Percentiles rank a stretch among this genome's conserved stretches.
Evolutionary conservation across 2,797 vertebrate species (phyloP).

Genomic region (Manis pentadactyla): DNA sequence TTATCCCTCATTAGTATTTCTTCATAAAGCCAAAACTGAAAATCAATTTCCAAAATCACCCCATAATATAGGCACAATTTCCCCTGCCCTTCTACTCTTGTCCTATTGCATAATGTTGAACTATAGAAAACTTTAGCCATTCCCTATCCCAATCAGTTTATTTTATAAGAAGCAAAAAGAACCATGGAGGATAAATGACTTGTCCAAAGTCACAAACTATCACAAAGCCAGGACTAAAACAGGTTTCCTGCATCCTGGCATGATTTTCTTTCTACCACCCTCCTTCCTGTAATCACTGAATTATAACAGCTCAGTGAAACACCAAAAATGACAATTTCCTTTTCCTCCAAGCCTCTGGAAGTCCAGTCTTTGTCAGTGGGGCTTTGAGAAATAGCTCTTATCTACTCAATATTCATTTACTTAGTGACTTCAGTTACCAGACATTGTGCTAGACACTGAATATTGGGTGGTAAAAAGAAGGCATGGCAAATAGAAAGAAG

Average conservation of each 20-base stretch:
- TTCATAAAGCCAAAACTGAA: constrained; percentile 37
- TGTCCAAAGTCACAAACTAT: not conserved
- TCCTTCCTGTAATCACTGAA: not conserved
- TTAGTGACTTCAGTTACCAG: not conserved
- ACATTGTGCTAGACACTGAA: not conserved
- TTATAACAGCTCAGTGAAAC: not conserved
- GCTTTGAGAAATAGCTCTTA: not conserved
- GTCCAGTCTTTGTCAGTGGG: not conserved
- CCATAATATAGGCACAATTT: not conserved
- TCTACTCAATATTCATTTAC: not conserved
- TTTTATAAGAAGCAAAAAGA: not conserved
- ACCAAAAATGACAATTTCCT: not conserved
- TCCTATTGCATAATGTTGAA: not conserved
- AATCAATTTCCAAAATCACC: not conserved
- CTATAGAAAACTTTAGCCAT: not conserved
- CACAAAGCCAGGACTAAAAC: not conserved
- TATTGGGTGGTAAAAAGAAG: not conserved
- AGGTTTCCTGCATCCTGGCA: not conserved
- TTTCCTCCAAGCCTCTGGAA: not conserved
- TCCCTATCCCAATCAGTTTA: not conserved
- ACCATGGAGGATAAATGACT: not conserved
- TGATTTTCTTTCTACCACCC: not conserved
- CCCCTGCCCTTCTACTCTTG: not conserved
- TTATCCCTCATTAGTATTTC: constrained; percentile 41
- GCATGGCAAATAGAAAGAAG: not conserved